Base-by-base conservation (phyloP, 2,113 vertebrate species). In the Anarrhichthys ocellatus region DNA sequence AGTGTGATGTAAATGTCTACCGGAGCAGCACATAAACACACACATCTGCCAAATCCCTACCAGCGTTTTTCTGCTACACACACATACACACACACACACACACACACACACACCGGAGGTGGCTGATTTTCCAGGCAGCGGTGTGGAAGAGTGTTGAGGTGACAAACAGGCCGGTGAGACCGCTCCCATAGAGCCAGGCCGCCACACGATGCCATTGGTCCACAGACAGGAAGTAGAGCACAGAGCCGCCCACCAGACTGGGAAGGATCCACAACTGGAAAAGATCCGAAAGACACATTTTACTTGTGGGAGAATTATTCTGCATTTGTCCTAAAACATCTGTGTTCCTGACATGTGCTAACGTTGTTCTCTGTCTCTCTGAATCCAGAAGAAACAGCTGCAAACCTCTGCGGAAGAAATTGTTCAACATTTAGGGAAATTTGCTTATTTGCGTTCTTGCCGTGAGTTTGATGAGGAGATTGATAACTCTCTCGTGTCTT, bases 61-160 rank as follows among this genome's bases (percentile, higher is more conserved):
- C 29, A 58, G 58, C 29, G 11, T 29, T 54, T 22, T 69, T 6
- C 36, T 67, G n/a, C 59, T 17, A 58, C 62, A 66, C 36, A 22
- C 66, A 67, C 68, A 76, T 75, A 69, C 38, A 82, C 70, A 54
- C 68, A 67, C 68, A 64, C 79, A 76, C 62, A 74, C 56, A 50
- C 78, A 69, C 69, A 70, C 66, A 81, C 38, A 89, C 86, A 62
- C 8, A 97, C 97, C 96, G 94, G 91, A 97, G 96, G 24, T 98
- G 97, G 89, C 96, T 95, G 88, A 97, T 97, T 93, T 96, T 98
- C 97, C 97, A 98, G 77, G 96, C 96, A 81, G 97, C 93, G 0
- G 96, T 97, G 92, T 98, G 97, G 91, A 97, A 98, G 70, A 96
- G 89, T 0, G 97, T 98, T 62, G 97, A 98, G 59, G 97, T 96